phyloP scores from a whole-genome alignment of 2,888 invertebrate genomes.

The Catotricha subobsoleta region DNA sequence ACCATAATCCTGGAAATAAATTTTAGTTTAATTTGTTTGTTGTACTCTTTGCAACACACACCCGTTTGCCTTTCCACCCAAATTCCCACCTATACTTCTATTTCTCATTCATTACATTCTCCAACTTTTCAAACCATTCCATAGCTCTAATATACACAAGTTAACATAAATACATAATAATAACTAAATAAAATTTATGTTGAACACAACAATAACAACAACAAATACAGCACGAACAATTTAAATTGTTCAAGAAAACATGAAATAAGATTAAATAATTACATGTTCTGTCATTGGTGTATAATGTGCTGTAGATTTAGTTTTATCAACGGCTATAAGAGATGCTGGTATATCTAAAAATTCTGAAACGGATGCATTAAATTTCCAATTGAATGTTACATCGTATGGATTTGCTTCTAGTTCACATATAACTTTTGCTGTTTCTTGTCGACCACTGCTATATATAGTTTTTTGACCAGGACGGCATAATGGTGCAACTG shows the following conservation, averaged over 20 bases:
- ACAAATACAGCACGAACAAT: too few relatives aligned
- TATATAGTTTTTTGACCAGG: slow-evolving; percentile 47
- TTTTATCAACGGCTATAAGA: slow-evolving; percentile 39
- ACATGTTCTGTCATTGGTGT: slow-evolving; percentile 49
- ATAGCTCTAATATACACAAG: too few relatives aligned
- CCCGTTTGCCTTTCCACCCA: background rate
- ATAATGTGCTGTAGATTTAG: slow-evolving; percentile 46
- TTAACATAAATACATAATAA: too few relatives aligned
- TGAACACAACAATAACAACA: too few relatives aligned
- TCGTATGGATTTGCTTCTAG: slow-evolving; percentile 56
- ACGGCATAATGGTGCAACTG: slow-evolving; percentile 55
- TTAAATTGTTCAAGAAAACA: too few relatives aligned
- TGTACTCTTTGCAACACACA: background rate
- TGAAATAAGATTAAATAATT: too few relatives aligned
- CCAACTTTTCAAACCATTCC: too few relatives aligned
- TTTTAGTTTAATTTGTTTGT: slow-evolving; percentile 3
- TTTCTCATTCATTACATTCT: too few relatives aligned
- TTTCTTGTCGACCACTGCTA: slow-evolving; percentile 55
- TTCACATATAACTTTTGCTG: slow-evolving; percentile 49
- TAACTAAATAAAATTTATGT: too few relatives aligned
- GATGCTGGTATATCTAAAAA: slow-evolving; percentile 47
- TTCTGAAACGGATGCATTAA: slow-evolving; percentile 51
- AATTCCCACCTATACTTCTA: background rate
- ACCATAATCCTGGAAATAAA: slow-evolving; percentile 40
- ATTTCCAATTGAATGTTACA: slow-evolving; percentile 52